phyloP scores from a whole-genome alignment of 2,113 vertebrate genomes.

The Probosciger aterrimus region DNA sequence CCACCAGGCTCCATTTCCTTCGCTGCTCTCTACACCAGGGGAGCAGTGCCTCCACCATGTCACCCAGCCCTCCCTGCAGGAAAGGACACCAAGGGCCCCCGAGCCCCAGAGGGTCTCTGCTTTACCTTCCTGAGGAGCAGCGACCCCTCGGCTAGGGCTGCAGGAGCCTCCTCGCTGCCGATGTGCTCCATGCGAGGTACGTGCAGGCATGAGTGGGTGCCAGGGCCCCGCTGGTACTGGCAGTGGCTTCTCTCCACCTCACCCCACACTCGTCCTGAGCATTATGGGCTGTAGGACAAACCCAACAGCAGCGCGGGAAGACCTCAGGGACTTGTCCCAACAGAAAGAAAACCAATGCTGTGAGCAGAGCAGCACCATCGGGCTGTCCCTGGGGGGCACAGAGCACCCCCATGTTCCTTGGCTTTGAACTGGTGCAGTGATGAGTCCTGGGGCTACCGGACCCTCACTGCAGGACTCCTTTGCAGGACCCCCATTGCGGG shows the following conservation, averaged over 20 bases:
- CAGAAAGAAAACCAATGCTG: background rate
- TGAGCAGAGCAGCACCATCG: fast-evolving
- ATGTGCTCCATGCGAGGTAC: background rate
- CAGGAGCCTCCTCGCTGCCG: background rate
- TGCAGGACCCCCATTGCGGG: background rate
- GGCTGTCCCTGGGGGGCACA: background rate
- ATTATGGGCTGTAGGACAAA: background rate
- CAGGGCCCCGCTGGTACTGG: background rate
- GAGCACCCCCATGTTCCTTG: background rate
- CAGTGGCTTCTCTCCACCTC: background rate
- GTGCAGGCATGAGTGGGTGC: background rate
- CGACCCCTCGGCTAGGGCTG: fast-evolving
- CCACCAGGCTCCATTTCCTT: background rate
- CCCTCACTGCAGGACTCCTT: background rate
- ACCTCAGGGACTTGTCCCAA: background rate
- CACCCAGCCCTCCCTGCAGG: background rate
- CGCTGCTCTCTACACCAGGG: background rate
- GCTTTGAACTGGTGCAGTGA: fast-evolving
- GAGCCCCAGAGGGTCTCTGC: fast-evolving
- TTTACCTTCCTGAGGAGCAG: background rate
- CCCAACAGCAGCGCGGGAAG: background rate
- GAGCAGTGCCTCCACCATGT: background rate
- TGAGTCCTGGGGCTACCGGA: background rate
- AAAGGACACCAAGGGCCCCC: too few species aligned
- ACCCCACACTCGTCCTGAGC: fast-evolving